Percentiles rank a stretch among this genome's conserved stretches.
Evolutionary conservation across 2,113 vertebrate genomes (phyloP).

Genomic region (Menidia beryllina): DNA sequence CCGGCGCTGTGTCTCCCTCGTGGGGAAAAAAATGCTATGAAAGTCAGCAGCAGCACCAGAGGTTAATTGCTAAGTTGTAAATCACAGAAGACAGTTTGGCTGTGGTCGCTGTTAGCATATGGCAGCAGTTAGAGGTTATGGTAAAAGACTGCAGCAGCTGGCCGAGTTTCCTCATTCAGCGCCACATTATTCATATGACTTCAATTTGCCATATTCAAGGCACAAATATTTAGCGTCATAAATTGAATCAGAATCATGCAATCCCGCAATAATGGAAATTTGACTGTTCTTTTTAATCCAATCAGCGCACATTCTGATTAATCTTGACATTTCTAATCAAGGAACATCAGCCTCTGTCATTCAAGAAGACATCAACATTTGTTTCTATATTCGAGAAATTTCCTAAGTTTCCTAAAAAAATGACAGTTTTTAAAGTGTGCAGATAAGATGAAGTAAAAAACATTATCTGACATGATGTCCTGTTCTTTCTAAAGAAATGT

Average conservation of each 20-base stretch:
- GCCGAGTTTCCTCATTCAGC: slow-evolving; percentile 6
- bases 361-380: too few species aligned
- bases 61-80: slow-evolving; percentile 66
- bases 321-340: slow-evolving; percentile 12
- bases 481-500: too few species aligned
- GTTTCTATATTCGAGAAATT: too few species aligned
- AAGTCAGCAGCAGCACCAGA: slow-evolving; percentile 55
- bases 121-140: slow-evolving; percentile 28
- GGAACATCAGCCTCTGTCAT: background rate
- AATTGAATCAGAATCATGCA: background rate
- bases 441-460: too few species aligned
- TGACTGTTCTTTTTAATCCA: background rate
- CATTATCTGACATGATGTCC: too few species aligned
- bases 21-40: slow-evolving; percentile 23
- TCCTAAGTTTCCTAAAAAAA: too few species aligned
- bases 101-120: slow-evolving; percentile 23
- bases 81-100: slow-evolving; percentile 54
- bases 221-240: background rate
- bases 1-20: slow-evolving; percentile 19
- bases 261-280: background rate
- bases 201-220: slow-evolving; percentile 6
- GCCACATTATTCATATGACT: background rate
- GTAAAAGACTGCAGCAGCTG: background rate
- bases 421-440: too few species aligned
- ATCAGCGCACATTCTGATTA: slow-evolving; percentile 10